Conservation (phyloP, 2,113 vertebrate genomes). For the Maccullochella peelii region DNA sequence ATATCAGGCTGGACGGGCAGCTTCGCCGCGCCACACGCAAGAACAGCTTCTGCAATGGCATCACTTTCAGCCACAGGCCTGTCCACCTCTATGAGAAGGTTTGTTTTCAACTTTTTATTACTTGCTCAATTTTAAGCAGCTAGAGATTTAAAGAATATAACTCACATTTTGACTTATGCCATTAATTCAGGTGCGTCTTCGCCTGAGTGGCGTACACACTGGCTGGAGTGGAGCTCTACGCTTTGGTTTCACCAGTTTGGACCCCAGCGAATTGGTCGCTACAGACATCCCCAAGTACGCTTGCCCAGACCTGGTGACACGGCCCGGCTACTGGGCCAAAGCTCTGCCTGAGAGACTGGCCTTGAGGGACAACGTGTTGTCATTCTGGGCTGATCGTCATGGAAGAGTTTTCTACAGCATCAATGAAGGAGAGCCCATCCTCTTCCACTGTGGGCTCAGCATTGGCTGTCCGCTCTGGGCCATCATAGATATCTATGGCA, state of each 20-base stretch:
- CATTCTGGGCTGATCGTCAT: constrained; percentile 97
- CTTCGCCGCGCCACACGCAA: constrained; percentile 93
- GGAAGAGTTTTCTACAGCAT: constrained; percentile 98
- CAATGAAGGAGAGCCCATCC: constrained; percentile 94
- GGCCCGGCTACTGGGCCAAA: constrained; percentile 98
- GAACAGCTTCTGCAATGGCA: constrained; percentile 98
- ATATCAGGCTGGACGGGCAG: constrained; percentile 94
- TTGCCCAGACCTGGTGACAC: constrained; percentile 95
- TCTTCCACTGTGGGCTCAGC: constrained; percentile 98
- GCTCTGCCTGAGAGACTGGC: constrained; percentile 96
- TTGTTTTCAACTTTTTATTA: neutral
- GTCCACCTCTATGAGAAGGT: constrained; percentile 95
- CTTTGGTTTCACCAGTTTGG: constrained; percentile 96
- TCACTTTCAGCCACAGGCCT: constrained; percentile 96
- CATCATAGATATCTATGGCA: constrained; percentile 97
- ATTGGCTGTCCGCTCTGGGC: constrained; percentile 97
- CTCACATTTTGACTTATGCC: neutral
- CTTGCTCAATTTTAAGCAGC: neutral
- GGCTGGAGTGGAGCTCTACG: constrained; percentile 98
- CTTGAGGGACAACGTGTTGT: constrained; percentile 92
- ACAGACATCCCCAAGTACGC: constrained; percentile 98
- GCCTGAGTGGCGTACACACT: constrained; percentile 91
- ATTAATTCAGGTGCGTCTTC: constrained; percentile 87
- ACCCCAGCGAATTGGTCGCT: constrained; percentile 91
- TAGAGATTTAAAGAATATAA: neutral